These are phyloP conservation scores for Ovis aries DNA, from an alignment of 2,113 vertebrate genomes.

Conservation along the genomic window ARS-UI_Ramb_v3.0 NC_056065.1:30404501-30405000, in stretches of 20 bases:
- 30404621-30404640: background rate
- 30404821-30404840: background rate
- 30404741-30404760: background rate
- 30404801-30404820: background rate
- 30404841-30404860: background rate
- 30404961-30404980: background rate
- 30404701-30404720: background rate
- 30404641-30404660: background rate
- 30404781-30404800: background rate
- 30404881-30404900: background rate
- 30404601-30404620: background rate
- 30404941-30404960: background rate
- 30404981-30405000: background rate
- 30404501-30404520: background rate
- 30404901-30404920: background rate
- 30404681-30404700: background rate
- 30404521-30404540: background rate
- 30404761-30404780: background rate
- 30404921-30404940: background rate
- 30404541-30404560: background rate
- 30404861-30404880: background rate
- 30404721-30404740: background rate
- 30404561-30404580: background rate
- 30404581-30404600: background rate
- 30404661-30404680: background rate